These are phyloP conservation scores for Odocoileus virginianus DNA, from an alignment of 2,113 vertebrate species.

Conservation along the genomic window DNA sequence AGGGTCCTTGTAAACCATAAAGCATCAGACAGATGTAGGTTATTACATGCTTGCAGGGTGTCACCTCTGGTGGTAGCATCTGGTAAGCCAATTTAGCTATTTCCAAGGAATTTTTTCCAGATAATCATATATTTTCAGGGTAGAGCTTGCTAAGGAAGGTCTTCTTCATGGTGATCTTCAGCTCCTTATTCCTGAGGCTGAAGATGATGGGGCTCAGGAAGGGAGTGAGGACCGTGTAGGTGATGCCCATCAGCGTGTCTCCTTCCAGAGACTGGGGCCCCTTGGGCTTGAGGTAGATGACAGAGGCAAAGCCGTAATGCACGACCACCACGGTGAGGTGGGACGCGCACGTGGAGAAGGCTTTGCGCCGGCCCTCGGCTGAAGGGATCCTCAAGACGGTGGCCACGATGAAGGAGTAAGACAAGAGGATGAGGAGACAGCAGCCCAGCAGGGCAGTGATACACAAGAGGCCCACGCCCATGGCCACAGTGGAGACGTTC, in stretches of 20 bases:
- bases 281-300: constrained; percentile 65
- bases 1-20: neutral
- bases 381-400: constrained; percentile 54
- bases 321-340: constrained; percentile 58
- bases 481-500: neutral
- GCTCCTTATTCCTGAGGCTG: constrained; percentile 73
- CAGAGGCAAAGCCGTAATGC: constrained; percentile 61
- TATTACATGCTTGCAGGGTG: neutral
- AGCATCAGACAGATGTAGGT: neutral
- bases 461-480: neutral
- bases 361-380: constrained; percentile 23
- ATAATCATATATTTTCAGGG: neutral
- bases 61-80: neutral
- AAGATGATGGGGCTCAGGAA: constrained; percentile 76
- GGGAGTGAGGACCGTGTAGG: constrained; percentile 68
- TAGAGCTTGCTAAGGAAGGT: neutral
- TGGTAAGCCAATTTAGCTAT: neutral
- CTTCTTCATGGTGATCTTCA: constrained; percentile 55
- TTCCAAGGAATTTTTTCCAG: neutral
- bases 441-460: constrained; percentile 51
- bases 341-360: constrained; percentile 59
- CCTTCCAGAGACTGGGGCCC: constrained; percentile 12
- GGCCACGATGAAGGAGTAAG: constrained; percentile 36
- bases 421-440: constrained; percentile 57
- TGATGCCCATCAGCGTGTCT: constrained; percentile 60